A percentile compares a stretch with the other conserved stretches of the same genome.
These are phyloP conservation scores for Lontra canadensis DNA, from an alignment of 2,113 vertebrate genomes.

Conservation along the genomic window DNA sequence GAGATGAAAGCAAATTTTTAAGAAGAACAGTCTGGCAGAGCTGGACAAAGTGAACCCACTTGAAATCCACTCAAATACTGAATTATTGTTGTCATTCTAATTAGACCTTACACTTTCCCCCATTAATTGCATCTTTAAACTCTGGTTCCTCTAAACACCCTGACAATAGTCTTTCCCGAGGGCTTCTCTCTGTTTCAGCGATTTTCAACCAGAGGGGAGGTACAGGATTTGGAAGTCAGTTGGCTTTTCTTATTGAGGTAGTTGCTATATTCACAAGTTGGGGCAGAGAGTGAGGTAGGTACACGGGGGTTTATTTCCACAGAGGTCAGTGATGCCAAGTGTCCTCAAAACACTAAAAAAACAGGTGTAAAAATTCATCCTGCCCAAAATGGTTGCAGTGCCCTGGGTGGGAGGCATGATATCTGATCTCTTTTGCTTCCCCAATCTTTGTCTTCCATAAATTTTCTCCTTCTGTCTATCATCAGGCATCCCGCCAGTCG, in stretches of 20 bases:
- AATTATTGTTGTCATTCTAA: neutral
- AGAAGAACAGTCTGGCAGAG: neutral
- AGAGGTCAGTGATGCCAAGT: neutral
- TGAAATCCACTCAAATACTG: neutral
- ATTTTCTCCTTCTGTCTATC: slow-evolving; percentile 54
- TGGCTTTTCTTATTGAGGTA: neutral
- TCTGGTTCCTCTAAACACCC: neutral
- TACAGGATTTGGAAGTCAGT: neutral
- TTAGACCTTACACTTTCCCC: neutral
- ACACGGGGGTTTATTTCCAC: neutral
- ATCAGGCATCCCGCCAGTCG: slow-evolving; percentile 59
- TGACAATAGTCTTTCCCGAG: neutral
- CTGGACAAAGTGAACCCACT: neutral
- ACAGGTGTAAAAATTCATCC: neutral
- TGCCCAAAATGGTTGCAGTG: neutral
- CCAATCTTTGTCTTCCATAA: slow-evolving; percentile 16
- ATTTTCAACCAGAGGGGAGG: neutral
- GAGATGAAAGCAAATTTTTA: neutral
- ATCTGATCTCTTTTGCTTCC: neutral
- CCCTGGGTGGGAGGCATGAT: neutral
- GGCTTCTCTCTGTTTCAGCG: neutral
- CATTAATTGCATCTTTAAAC: neutral
- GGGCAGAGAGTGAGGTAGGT: neutral
- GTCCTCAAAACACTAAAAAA: too few species aligned
- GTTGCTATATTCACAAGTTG: neutral